phyloP scores from a whole-genome alignment of 2,113 vertebrate species.

The Guaruba guarouba region DNA sequence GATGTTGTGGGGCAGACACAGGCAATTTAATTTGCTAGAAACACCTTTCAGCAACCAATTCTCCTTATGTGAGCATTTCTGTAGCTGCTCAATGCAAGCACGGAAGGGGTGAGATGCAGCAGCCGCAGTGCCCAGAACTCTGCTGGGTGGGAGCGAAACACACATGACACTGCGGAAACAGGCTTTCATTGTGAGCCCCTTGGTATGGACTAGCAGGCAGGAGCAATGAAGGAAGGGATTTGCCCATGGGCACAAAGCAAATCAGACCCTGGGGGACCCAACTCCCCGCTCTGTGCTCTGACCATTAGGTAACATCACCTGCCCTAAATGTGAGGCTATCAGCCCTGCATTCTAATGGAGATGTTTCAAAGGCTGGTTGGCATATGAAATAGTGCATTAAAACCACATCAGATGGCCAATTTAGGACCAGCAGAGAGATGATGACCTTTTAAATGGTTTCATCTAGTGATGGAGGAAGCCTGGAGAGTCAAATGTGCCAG shows the following conservation, averaged over 20 bases:
- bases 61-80: background rate
- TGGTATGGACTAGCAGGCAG: background rate
- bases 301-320: background rate
- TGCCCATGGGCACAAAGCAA: background rate
- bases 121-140: rapidly evolving
- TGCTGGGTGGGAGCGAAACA: background rate
- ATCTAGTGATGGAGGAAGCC: background rate
- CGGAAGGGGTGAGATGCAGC: background rate
- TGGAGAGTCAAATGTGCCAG: background rate
- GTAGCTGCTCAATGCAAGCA: background rate
- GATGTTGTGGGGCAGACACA: background rate
- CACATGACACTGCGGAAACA: background rate
- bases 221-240: background rate
- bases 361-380: background rate
- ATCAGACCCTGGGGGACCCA: background rate
- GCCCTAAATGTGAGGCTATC: background rate
- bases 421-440: conserved; percentile 26
- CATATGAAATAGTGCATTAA: conserved; percentile 32
- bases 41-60: background rate
- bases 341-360: background rate
- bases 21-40: background rate
- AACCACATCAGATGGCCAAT: conserved; percentile 10
- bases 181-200: background rate
- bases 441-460: conserved; percentile 38
- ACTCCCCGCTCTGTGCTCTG: background rate